Evolutionary conservation across 37 sponge, comb jelly and placozoan species (phyloP), one percentile per base, ranked within the genome.

Genomic region (Ephydatia muelleri): DNA sequence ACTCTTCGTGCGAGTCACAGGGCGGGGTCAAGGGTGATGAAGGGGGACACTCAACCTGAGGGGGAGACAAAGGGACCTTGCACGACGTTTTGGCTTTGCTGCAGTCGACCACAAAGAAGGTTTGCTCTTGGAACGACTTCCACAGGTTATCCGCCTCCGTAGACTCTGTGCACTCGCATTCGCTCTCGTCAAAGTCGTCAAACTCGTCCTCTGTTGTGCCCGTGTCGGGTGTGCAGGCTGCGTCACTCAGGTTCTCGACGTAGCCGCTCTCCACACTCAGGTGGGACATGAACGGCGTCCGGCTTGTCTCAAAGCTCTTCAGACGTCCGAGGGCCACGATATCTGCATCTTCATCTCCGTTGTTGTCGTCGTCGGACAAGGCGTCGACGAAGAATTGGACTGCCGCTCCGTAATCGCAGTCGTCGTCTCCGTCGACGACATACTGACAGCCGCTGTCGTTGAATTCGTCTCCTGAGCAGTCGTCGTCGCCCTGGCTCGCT

Each of bases 181-280:
- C 76, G 38, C 76, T 13, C 76, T 64, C 65, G 49, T 78, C 66
- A 34, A 5, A 3, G 25, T 30, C 35, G 75, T 33, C 33, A 34
- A 9, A 31, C 0, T 49, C 64, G n/a, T 75, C 76, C 2, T 77
- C 78, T 26, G 23, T 23, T 1, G 23, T 23, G 30, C 33, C 28
- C 1, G n/a, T 38, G 23, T 81, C 70, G 5, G n/a, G 38, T 6
- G 40, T 70, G 29, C 40, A 22, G n/a, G 27, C 26, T 3, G 49
- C 23, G 67, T 84, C 84, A 5, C 67, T 26, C 8, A 21, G 25
- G 37, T 68, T 75, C 26, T 84, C 84, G n/a, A 65, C 74, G 67
- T 72, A 84, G 2, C 84, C 84, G 35, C 84, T 84, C 76, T 84
- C 84, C 16, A 33, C 27, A 28, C 79, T 78, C 3, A 43, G 14